Base-by-base conservation (phyloP, 2,113 vertebrate genomes). In the Geothlypis trichas region DNA sequence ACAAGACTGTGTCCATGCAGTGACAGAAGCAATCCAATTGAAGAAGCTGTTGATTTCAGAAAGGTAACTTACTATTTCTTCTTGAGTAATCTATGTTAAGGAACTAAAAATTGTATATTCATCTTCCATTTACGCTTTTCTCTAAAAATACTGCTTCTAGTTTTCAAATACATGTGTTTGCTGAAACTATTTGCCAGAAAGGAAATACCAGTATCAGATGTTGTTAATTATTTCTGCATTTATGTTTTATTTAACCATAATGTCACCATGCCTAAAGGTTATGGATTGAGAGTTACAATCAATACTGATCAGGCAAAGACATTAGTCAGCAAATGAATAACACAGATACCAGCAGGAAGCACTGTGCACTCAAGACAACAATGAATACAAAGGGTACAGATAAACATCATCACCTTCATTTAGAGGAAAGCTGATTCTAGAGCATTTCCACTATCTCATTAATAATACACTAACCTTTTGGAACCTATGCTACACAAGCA, bases 21-120 rank as follows among this genome's bases (percentile, higher is more conserved):
- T 99, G 99, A 98, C 99, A 99, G 98, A 98, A 98, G 98, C 98
- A 99, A 99, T 99, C 98, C 98, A 97, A 98, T 98, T 98, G 98
- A 98, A 99, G 98, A 97, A 98, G 97, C 96, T 93, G 97, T 98
- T 99, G 99, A 99, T 99, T 99, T 99, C 98, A 97, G 96, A 90
- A 97, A 98, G 98, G 99, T 98, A 98, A 98, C 97, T 97, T 98
- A 98, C 97, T 98, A 97, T 98, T 99, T 98, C 98, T 98, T 98
- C 98, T 96, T 96, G 97, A 98, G 98, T 98, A 98, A 99, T 98
- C 98, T 98, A 97, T 98, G 98, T 98, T 98, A 98, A 98, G 97
- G 95, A 98, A 97, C 90, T 96, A 97, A 98, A 98, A 97, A 97
- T 93, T 98, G 89, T 96, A 98, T 98, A 98, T 98, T 98, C 97